A percentile compares a stretch with the other conserved stretches of the same genome.
Conservation (phyloP, 30 jellyfish, hydroid and myxozoan species). For the Morbakka virulenta region DNA sequence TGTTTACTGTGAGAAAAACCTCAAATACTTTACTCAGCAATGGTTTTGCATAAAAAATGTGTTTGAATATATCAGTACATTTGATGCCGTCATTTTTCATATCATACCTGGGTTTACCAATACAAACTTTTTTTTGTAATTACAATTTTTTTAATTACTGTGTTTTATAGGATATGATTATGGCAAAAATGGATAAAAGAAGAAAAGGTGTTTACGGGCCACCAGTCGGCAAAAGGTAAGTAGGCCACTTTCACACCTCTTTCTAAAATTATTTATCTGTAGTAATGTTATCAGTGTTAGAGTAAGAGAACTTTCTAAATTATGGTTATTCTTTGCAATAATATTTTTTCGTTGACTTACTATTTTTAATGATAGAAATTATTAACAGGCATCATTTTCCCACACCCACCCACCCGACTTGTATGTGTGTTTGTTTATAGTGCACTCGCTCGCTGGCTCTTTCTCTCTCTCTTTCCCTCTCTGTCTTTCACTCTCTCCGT, state of each 20-base stretch:
- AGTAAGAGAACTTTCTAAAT: no score
- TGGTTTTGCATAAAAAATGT: neutral
- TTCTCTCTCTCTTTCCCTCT: no score
- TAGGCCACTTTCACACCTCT: neutral
- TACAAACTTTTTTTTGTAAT: neutral
- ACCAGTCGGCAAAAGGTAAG: slow-evolving; percentile 96
- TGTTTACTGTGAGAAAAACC: no score
- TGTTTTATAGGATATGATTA: slow-evolving; percentile 71
- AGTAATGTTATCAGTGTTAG: no score
- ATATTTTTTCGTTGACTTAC: no score
- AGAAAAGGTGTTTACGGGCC: slow-evolving; percentile 97
- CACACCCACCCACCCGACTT: neutral
- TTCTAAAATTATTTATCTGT: neutral
- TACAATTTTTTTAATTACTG: neutral
- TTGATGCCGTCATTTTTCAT: neutral
- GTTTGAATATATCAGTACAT: no score
- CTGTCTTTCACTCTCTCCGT: no score
- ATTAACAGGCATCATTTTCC: no score
- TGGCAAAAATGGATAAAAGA: slow-evolving; percentile 94
- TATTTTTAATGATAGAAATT: no score
- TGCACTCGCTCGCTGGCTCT: neutral
- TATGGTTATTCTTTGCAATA: no score
- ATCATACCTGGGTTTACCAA: neutral
- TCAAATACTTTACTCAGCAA: no score
- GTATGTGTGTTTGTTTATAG: neutral